Base-by-base conservation (phyloP, 2,113 vertebrate genomes). In the Atherinomorus stipes region DNA sequence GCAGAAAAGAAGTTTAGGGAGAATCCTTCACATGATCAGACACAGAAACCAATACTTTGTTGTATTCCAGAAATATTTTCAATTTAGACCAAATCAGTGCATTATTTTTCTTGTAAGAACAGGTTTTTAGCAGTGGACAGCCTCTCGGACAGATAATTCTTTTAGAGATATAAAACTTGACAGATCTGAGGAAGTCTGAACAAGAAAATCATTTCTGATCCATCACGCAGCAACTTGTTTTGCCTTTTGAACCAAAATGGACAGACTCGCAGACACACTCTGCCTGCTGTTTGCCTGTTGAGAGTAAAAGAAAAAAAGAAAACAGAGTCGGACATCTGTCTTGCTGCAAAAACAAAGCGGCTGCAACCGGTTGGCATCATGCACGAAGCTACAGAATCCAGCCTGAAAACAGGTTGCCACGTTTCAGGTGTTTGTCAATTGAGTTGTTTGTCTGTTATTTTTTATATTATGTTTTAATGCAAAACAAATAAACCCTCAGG, bases 241-340 rank as follows among this genome's bases (percentile, higher is more conserved):
- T 59, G 19, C 13, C 47, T 31, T 74, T 63, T 86, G 56, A 73
- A 73, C 42, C 54, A 60, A 70, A 83, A 85, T 66, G 72, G 78
- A 64, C 61, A 78, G 54, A 85, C 73, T 74, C 56, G 80, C 28
- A 74, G 45, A 22, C 63, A 42, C 4, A 6, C 73, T 71, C 59
- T 1, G 49, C 61, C 75, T 45, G 11, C 23, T 61, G 76, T 80
- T 61, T 16, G n/a, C 34, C 22, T 2, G 3, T 1, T 22, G 52
- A 78, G 42, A 57, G 67, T 69, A 69, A 86, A n/a, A n/a, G n/a
- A 73, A 51, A 65, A 62, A 57, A 65, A 58, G 58, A 21, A 23
- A 7, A 31, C 38, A 75, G 49, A 65, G 44, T 45, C 70, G 7
- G 7, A 81, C 60, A 47, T 67, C 57, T 57, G 70, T 64, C 67